These are phyloP conservation scores for Pipa parva DNA, from an alignment of 2,113 vertebrate species.

Conservation along the genomic window DNA sequence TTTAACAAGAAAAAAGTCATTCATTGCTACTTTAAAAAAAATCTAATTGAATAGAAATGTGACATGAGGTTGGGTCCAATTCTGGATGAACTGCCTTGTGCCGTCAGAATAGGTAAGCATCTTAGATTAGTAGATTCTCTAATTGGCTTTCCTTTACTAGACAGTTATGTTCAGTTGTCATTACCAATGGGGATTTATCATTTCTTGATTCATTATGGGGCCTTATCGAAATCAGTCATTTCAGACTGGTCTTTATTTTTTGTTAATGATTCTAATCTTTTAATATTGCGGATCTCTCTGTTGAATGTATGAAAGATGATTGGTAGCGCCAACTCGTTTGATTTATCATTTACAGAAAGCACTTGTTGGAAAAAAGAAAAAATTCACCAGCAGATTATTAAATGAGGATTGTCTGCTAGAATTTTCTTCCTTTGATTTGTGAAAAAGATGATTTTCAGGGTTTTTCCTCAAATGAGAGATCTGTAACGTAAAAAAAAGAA, in stretches of 20 bases:
- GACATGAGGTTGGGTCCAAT: too few species aligned
- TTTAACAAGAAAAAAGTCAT: too few species aligned
- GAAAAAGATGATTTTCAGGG: constrained; percentile 73
- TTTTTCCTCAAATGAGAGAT: constrained; percentile 68
- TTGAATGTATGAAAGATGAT: constrained; percentile 71
- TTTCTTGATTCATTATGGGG: constrained; percentile 11
- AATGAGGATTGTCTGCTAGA: constrained; percentile 71
- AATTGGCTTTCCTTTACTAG: neutral
- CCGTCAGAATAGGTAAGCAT: too few species aligned
- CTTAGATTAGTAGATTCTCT: too few species aligned
- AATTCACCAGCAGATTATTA: constrained; percentile 70
- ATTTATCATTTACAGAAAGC: constrained; percentile 76
- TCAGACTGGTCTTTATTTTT: constrained; percentile 46
- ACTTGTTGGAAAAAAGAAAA: constrained; percentile 59
- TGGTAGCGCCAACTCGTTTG: constrained; percentile 67
- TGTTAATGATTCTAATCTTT: constrained; percentile 74
- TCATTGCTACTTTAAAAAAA: too few species aligned
- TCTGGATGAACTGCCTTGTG: too few species aligned
- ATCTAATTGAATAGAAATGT: too few species aligned
- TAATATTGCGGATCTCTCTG: constrained; percentile 68
- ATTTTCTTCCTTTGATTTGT: constrained; percentile 72
- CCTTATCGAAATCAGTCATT: constrained; percentile 22
- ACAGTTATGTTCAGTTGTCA: neutral
- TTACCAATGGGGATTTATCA: constrained; percentile 15
- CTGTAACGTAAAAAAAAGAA: constrained; percentile 69